Conservation (phyloP, 1,140 invertebrate genomes). For the Cyphomyrmex costatus region DNA sequence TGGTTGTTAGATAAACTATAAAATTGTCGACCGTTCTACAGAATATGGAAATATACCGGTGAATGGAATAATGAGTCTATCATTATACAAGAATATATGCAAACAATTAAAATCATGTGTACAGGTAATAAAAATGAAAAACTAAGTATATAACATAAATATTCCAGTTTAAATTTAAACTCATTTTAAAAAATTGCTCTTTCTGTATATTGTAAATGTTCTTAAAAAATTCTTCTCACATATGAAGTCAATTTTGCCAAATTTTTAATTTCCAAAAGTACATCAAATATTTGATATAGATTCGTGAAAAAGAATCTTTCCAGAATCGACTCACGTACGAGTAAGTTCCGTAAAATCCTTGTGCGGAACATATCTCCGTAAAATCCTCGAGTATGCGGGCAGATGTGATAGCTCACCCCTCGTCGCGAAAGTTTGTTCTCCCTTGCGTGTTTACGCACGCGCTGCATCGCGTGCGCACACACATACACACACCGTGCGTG, state of each 20-base stretch:
- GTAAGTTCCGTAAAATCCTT: slow-evolving; percentile 7
- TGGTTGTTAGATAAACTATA: slow-evolving; percentile 32
- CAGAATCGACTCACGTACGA: neutral
- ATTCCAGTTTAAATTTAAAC: neutral
- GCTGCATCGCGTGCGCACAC: slow-evolving; percentile 53
- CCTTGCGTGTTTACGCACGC: slow-evolving; percentile 70
- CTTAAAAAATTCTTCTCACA: neutral
- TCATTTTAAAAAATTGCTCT: neutral
- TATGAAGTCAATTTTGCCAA: neutral
- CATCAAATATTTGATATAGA: slow-evolving; percentile 17
- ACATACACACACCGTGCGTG: neutral
- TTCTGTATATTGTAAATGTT: neutral
- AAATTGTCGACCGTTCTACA: slow-evolving; percentile 36
- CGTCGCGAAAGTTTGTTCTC: slow-evolving; percentile 72
- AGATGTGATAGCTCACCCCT: slow-evolving; percentile 63
- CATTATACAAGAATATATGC: neutral
- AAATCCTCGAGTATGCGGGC: slow-evolving; percentile 15
- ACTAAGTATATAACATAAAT: neutral
- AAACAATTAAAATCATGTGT: neutral
- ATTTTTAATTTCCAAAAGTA: neutral
- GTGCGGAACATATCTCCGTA: neutral
- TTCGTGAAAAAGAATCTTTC: neutral
- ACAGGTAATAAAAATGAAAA: neutral
- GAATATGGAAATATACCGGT: neutral
- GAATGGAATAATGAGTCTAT: neutral